Evolutionary conservation across 2,888 invertebrate species (phyloP).

Genomic region (Hartigia nigra): DNA sequence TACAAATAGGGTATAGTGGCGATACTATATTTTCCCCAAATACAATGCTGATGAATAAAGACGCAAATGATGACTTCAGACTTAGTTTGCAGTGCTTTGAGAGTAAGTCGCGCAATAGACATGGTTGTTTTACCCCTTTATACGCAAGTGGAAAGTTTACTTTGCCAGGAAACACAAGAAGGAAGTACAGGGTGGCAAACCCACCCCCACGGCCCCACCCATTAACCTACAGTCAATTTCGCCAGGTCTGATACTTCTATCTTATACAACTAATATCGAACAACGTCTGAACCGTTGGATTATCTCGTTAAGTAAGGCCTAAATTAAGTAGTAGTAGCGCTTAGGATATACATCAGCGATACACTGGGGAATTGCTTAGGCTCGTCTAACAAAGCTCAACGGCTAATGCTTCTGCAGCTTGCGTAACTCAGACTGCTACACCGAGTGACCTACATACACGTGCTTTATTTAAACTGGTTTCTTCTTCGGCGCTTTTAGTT

Average conservation of each 20-base stretch:
- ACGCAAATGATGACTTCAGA: background rate
- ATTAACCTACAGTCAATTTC: background rate
- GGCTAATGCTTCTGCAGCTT: conserved; percentile 35
- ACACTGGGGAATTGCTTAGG: conserved; percentile 7
- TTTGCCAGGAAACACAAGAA: background rate
- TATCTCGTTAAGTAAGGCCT: background rate
- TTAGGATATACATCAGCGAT: background rate
- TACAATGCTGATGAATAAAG: background rate
- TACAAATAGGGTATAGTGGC: background rate
- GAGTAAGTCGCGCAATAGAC: background rate
- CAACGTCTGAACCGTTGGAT: background rate
- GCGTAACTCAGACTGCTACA: conserved; percentile 49
- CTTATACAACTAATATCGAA: background rate
- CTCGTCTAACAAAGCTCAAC: conserved; percentile 37
- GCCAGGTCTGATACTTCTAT: background rate
- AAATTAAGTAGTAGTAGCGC: background rate
- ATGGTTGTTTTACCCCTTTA: background rate
- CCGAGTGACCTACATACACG: conserved; percentile 65
- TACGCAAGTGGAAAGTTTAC: background rate
- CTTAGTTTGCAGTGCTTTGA: background rate
- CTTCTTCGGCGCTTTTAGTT: conserved; percentile 58
- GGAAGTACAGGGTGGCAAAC: background rate
- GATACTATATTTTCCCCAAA: background rate
- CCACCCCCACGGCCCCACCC: background rate
- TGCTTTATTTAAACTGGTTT: conserved; percentile 66